Conservation (phyloP, 2,888 invertebrate genomes). For the Drosophila diplacantha region DNA sequence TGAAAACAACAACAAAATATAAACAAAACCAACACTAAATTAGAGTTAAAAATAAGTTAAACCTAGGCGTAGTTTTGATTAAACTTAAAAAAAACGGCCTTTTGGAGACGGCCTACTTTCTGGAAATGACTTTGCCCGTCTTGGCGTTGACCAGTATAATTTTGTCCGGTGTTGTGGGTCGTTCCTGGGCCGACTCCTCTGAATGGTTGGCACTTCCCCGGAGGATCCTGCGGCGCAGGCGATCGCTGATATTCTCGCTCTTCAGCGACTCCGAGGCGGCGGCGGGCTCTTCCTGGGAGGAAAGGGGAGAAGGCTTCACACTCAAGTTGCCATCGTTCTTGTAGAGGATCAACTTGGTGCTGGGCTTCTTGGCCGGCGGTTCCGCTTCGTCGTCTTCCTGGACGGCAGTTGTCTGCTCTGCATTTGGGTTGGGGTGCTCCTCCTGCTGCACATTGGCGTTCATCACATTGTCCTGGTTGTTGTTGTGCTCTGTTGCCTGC, state of each 20-base stretch:
- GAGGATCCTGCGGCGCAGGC: conserved; percentile 72
- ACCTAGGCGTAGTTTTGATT: conserved; percentile 19
- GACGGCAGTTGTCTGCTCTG: not conserved
- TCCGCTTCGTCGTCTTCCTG: not conserved
- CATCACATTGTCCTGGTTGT: conserved; percentile 70
- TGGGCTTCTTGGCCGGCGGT: conserved; percentile 45
- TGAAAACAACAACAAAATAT: conserved; percentile 34
- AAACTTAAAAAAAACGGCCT: conserved; percentile 18
- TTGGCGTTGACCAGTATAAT: conserved; percentile 78
- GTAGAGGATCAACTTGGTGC: conserved; percentile 72
- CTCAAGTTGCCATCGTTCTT: conserved; percentile 72
- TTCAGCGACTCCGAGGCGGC: conserved; percentile 29
- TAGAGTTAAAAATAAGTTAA: conserved; percentile 16
- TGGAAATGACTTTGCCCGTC: conserved; percentile 77
- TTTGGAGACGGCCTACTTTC: conserved; percentile 63
- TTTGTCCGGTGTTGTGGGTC: conserved; percentile 55
- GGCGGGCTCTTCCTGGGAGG: conserved; percentile 26
- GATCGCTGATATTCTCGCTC: conserved; percentile 73
- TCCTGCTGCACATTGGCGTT: conserved; percentile 67
- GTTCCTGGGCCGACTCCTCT: conserved; percentile 30
- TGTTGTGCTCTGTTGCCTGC: conserved; percentile 53
- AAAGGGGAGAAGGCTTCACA: conserved; percentile 59
- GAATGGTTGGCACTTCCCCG: conserved; percentile 54
- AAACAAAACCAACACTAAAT: conserved; percentile 32
- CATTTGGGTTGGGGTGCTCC: not conserved